A percentile compares a stretch with the other conserved stretches of the same genome.
Conservation (phyloP, 2,113 vertebrate species). For the Dicrurus megarhynchus region DNA sequence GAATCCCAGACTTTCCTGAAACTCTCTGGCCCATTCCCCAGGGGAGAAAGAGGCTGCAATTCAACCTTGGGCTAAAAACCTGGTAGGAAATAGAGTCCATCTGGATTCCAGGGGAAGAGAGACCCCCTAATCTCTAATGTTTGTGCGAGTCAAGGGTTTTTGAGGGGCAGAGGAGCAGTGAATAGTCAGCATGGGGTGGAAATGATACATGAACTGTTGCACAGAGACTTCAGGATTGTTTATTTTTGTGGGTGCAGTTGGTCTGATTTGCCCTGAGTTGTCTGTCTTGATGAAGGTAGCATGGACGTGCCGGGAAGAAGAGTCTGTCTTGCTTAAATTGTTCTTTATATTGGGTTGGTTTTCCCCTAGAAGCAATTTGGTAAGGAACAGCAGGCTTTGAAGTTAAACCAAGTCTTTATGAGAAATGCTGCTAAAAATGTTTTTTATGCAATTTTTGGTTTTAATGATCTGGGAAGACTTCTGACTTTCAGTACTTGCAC, state of each 20-base stretch:
- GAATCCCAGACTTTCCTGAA: neutral
- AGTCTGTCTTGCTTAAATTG: neutral
- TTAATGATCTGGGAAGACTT: neutral
- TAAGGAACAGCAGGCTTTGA: neutral
- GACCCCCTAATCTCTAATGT: neutral
- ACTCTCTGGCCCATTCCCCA: neutral
- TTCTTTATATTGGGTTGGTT: neutral
- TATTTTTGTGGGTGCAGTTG: neutral
- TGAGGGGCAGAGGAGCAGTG: neutral
- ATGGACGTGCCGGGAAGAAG: neutral
- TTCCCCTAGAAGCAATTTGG: neutral
- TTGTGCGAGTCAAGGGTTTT: neutral
- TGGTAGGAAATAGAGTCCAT: neutral
- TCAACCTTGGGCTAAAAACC: neutral
- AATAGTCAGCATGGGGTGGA: neutral
- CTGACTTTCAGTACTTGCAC: neutral
- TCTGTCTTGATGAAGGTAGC: accelerated
- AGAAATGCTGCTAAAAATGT: neutral
- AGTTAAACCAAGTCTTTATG: neutral
- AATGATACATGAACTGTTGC: neutral
- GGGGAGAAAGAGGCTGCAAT: neutral
- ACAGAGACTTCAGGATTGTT: neutral
- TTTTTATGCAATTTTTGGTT: neutral
- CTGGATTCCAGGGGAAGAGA: neutral
- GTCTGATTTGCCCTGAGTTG: neutral